phyloP scores from a whole-genome alignment of 1,140 invertebrate species.

The Cydia splendana region DNA sequence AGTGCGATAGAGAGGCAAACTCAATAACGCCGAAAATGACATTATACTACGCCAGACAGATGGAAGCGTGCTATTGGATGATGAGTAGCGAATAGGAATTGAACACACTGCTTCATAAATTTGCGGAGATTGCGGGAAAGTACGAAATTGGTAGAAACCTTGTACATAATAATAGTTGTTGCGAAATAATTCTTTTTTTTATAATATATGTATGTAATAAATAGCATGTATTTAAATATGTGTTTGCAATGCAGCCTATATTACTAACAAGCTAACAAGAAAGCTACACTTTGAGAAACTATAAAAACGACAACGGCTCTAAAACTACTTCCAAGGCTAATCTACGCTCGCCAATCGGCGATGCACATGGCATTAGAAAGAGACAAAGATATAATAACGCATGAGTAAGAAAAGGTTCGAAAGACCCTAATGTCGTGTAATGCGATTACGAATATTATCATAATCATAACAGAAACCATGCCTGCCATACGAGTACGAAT shows the following conservation, averaged over 20 bases:
- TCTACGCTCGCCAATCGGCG: conserved; percentile 50
- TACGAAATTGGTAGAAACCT: conserved; percentile 40
- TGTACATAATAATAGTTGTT: background rate
- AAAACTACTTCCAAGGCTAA: background rate
- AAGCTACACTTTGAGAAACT: no score
- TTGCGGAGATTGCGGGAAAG: conserved; percentile 51
- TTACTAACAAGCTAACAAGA: background rate
- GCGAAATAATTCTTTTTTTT: conserved; percentile 13
- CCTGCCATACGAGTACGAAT: background rate
- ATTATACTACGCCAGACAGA: conserved; percentile 80
- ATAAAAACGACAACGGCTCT: background rate
- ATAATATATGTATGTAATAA: background rate
- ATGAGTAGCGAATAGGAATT: conserved; percentile 61
- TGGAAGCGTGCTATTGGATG: conserved; percentile 80
- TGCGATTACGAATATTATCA: conserved; percentile 46
- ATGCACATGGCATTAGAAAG: conserved; percentile 61
- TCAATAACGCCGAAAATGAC: conserved; percentile 50
- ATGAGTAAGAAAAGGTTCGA: conserved; percentile 37
- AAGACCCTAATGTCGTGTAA: conserved; percentile 41
- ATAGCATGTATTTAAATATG: background rate
- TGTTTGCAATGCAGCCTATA: background rate
- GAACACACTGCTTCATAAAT: conserved; percentile 66
- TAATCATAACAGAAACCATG: background rate
- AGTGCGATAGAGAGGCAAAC: conserved; percentile 50
- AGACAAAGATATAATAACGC: conserved; percentile 46